phyloP scores from a whole-genome alignment of 2,888 invertebrate genomes.

The Phalangium opilio region DNA sequence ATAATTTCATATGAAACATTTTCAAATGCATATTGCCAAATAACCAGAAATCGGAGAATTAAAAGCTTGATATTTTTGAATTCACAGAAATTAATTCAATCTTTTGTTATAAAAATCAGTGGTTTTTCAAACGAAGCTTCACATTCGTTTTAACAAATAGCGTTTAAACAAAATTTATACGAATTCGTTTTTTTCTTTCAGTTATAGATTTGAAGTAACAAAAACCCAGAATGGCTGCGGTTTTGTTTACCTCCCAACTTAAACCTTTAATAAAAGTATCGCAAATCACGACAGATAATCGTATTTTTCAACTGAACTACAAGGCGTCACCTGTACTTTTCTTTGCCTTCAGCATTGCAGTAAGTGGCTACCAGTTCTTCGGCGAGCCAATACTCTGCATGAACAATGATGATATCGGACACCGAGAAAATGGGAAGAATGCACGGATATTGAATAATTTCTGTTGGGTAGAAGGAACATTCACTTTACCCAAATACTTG shows the following conservation, averaged over 20 bases:
- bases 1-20: too few species aligned
- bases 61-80: too few species aligned
- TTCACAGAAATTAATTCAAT: too few species aligned
- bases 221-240: too few species aligned
- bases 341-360: slow-evolving; percentile 19
- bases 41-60: too few species aligned
- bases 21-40: too few species aligned
- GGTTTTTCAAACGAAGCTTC: too few species aligned
- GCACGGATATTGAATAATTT: slow-evolving; percentile 67
- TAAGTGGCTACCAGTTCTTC: slow-evolving; percentile 22
- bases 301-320: slow-evolving; percentile 76
- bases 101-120: too few species aligned
- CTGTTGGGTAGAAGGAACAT: slow-evolving; percentile 21
- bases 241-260: slow-evolving; percentile 29
- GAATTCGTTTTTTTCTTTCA: too few species aligned
- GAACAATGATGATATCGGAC: slow-evolving; percentile 59
- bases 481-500: slow-evolving; percentile 24
- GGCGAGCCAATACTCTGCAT: slow-evolving; percentile 34
- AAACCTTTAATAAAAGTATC: slow-evolving; percentile 71
- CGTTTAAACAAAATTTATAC: too few species aligned
- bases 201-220: too few species aligned
- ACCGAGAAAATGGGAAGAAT: slow-evolving; percentile 18
- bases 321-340: slow-evolving; percentile 58
- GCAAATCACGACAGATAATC: slow-evolving; percentile 71
- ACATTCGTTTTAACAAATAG: too few species aligned